Evolutionary conservation across 2,113 vertebrate genomes (phyloP).

Genomic region (Naja naja): DNA sequence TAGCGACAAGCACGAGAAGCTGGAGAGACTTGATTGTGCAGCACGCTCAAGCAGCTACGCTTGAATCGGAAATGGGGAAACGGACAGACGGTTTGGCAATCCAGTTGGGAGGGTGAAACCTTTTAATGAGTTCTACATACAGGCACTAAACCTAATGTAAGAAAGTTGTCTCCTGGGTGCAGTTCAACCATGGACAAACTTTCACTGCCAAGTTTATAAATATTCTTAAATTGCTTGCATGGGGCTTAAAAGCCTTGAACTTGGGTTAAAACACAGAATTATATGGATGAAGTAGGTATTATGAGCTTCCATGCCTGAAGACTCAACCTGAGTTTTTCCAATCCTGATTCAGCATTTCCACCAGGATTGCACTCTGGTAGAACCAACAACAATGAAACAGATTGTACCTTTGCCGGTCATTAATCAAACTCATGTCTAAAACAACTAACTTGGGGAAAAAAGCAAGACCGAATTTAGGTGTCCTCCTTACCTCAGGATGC

Average conservation of each 20-base stretch:
- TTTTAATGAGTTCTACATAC: slow-evolving; percentile 19
- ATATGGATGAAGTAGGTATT: background rate
- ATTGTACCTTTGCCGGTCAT: background rate
- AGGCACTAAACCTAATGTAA: background rate
- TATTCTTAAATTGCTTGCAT: background rate
- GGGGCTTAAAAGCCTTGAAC: background rate
- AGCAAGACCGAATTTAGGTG: slow-evolving; percentile 1
- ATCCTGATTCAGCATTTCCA: background rate
- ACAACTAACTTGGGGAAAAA: background rate
- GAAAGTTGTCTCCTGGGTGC: background rate
- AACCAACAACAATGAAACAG: background rate
- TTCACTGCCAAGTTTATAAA: background rate
- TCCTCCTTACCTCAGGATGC: slow-evolving; percentile 86
- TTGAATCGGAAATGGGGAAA: slow-evolving; percentile 5
- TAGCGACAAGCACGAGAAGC: background rate
- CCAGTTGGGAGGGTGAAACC: background rate
- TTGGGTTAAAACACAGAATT: background rate
- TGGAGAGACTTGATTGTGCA: background rate
- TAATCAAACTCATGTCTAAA: background rate
- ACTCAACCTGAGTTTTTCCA: background rate
- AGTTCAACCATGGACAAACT: background rate
- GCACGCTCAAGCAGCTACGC: background rate
- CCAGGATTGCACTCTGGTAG: background rate
- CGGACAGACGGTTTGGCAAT: background rate
- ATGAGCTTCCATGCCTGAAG: background rate